phyloP scores from a whole-genome alignment of 1,140 invertebrate genomes.

The Bacillus rossius region DNA sequence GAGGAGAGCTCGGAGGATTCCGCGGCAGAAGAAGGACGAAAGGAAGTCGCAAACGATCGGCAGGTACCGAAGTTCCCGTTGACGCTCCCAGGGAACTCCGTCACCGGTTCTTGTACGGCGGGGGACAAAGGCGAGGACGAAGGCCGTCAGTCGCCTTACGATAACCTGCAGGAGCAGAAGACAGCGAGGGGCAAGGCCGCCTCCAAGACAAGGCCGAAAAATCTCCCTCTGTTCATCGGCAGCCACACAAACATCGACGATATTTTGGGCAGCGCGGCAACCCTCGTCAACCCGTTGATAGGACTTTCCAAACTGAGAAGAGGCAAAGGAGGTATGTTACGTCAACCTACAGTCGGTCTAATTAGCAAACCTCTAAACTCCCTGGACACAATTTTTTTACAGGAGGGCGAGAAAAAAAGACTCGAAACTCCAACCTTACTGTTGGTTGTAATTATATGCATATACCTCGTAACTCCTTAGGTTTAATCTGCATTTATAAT shows the following conservation, averaged over 20 bases:
- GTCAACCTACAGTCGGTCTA: too few species aligned
- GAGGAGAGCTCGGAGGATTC: conserved; percentile 21
- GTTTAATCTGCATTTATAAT: too few species aligned
- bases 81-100: background rate
- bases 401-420: too few species aligned
- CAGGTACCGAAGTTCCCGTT: conserved; percentile 14
- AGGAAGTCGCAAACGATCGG: background rate
- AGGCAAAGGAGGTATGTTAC: background rate
- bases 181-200: conserved; percentile 12
- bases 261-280: conserved; percentile 52
- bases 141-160: conserved; percentile 57
- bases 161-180: conserved; percentile 47
- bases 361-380: too few species aligned
- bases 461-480: too few species aligned
- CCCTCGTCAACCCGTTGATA: conserved; percentile 9
- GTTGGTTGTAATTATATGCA: too few species aligned
- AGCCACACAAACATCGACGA: conserved; percentile 78
- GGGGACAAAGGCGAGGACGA: conserved; percentile 30
- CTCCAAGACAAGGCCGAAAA: conserved; percentile 29
- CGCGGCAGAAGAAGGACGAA: conserved; percentile 7
- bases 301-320: conserved; percentile 1
- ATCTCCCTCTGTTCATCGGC: conserved; percentile 61
- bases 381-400: too few species aligned
- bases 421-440: too few species aligned
- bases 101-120: background rate